phyloP scores from a whole-genome alignment of 2,888 invertebrate species.

The Cabera pusaria region DNA sequence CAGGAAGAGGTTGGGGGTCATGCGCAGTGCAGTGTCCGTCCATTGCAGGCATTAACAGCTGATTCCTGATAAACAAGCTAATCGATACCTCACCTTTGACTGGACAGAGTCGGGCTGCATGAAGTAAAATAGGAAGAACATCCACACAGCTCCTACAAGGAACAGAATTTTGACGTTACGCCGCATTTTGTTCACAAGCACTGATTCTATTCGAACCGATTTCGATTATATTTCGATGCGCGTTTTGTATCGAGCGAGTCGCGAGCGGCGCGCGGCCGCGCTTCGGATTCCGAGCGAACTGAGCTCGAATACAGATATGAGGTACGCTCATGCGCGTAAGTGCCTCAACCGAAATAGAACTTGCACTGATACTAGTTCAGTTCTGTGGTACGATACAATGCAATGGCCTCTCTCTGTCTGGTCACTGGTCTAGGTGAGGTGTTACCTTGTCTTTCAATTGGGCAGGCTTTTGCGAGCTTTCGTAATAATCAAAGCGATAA shows the following conservation, averaged over 20 bases:
- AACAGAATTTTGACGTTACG: constrained; percentile 74
- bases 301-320: constrained; percentile 39
- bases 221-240: constrained; percentile 40
- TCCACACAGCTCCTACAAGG: constrained; percentile 70
- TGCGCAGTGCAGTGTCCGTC: constrained; percentile 59
- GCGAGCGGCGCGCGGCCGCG: constrained; percentile 77
- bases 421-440: constrained; percentile 1
- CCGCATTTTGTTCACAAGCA: constrained; percentile 55
- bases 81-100: constrained; percentile 56
- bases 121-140: constrained; percentile 73
- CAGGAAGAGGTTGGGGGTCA: constrained; percentile 47
- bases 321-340: constrained; percentile 70
- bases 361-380: no score
- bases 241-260: constrained; percentile 40
- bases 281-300: constrained; percentile 67
- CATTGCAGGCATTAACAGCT: constrained; percentile 53
- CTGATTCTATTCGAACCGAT: constrained; percentile 33
- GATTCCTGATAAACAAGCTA: constrained; percentile 48
- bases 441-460: not conserved
- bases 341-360: constrained; percentile 65
- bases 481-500: no score
- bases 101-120: constrained; percentile 71
- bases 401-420: constrained; percentile 38
- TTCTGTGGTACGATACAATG: no score
- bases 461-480: constrained; percentile 11